These are phyloP conservation scores for Urocynchramus pylzowi DNA, from an alignment of 2,113 vertebrate genomes.

Conservation along the genomic window DNA sequence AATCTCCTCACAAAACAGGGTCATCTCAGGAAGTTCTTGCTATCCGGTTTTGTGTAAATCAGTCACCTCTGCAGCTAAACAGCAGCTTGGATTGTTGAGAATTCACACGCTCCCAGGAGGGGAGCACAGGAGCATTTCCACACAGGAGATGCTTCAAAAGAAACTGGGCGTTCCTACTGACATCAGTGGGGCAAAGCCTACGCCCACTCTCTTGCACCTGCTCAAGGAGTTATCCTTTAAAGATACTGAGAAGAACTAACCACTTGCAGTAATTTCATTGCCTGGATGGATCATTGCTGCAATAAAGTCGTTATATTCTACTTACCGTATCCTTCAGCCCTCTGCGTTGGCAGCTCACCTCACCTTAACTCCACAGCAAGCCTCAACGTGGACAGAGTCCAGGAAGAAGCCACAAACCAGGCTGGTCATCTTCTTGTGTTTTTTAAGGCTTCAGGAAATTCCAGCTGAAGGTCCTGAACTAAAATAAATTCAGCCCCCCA, in stretches of 20 bases:
- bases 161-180: not conserved
- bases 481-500: not conserved
- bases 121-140: slow-evolving; percentile 11
- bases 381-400: not conserved
- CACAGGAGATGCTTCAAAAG: not conserved
- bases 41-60: slow-evolving; percentile 39
- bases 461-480: not conserved
- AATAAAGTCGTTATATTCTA: not conserved
- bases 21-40: slow-evolving; percentile 46
- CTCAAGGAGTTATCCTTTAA: not conserved
- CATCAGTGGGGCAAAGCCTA: not conserved
- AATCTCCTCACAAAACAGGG: slow-evolving; percentile 39
- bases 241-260: not conserved
- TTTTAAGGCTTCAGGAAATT: not conserved
- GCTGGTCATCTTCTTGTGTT: not conserved
- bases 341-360: not conserved
- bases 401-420: not conserved
- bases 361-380: not conserved
- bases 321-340: not conserved
- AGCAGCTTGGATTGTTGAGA: not conserved
- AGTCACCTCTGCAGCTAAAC: slow-evolving; percentile 32
- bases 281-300: not conserved
- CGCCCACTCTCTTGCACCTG: not conserved
- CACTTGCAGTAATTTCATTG: not conserved
- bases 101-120: slow-evolving; percentile 15